phyloP scores from a whole-genome alignment of 2,888 invertebrate species.

The Pammene aurita region DNA sequence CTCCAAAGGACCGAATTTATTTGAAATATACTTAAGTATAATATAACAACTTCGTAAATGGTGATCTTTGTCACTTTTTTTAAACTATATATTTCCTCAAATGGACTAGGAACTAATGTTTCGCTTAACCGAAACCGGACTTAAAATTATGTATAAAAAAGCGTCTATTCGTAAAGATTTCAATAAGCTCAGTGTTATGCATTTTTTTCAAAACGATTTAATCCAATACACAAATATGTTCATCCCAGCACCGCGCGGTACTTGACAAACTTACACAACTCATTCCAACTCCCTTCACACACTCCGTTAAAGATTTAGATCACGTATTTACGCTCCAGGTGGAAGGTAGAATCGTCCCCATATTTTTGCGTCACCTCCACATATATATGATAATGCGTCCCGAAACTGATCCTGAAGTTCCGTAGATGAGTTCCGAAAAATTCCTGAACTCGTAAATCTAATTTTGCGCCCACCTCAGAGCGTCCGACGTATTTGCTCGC shows the following conservation, averaged over 20 bases:
- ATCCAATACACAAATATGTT: too few relatives aligned
- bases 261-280: slow-evolving; percentile 16
- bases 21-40: too few relatives aligned
- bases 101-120: too few relatives aligned
- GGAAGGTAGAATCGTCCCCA: slow-evolving; percentile 55
- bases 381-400: slow-evolving; percentile 58
- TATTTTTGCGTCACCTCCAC: slow-evolving; percentile 75
- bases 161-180: too few relatives aligned
- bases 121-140: too few relatives aligned
- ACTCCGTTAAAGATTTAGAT: slow-evolving; percentile 35
- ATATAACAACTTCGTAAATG: too few relatives aligned
- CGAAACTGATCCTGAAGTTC: slow-evolving; percentile 70
- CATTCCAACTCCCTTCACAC: slow-evolving; percentile 18
- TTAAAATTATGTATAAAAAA: too few relatives aligned
- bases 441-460: slow-evolving; percentile 78
- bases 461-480: slow-evolving; percentile 68
- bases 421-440: slow-evolving; percentile 76
- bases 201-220: too few relatives aligned
- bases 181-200: too few relatives aligned
- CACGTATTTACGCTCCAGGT: slow-evolving; percentile 43
- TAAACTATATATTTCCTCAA: too few relatives aligned
- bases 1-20: too few relatives aligned
- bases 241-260: background rate
- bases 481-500: slow-evolving; percentile 61
- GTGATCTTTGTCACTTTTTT: too few relatives aligned